Base-by-base conservation (phyloP, 2,797 vertebrate genomes). In the Poecilia gillii region DNA sequence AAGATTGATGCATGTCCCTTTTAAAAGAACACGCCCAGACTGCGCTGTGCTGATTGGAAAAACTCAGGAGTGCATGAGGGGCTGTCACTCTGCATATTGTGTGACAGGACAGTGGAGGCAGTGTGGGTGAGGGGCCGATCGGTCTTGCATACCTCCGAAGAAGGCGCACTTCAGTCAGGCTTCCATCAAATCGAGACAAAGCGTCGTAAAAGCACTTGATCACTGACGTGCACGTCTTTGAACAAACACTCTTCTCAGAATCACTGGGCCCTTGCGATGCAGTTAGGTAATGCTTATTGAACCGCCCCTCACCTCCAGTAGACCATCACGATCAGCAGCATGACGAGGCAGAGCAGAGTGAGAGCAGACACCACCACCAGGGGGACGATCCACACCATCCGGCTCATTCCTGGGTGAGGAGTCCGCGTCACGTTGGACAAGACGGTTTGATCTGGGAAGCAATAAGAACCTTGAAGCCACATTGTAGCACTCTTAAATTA, bases 371-470 rank as follows among this genome's bases (percentile, higher is more conserved):
- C 98, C 92, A 99, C 97, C 87, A 98, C 97, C 92, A 99, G 93
- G 2, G 98, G 99, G 88, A 99, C 97, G 75, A 99, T 97, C 99
- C 99, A 99, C 91, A 99, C 98, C 97, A 99, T 97, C 93, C 96
- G 95, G 87, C 96, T 96, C 36, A 96, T 95, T 55, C 96, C 94
- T 6, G 96, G 95, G 64, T 90, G 84, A 11, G 92, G 89, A 76
- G 94, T 96, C 0, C 96, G 96, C 41, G 96, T 96, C 94, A 97
- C 95, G 68, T 97, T 97, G 80, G 97, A 96, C 85, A 96, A 95
- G 87, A 94, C 94, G 88, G 96, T 97, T 83, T 92, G 91, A 77
- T 97, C 98, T 99, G 84, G 25, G 85, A 74, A 1, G 74, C 1
- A 12, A 82, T 0, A 2, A 28, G 80, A 6, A 73, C 43, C 41